Evolutionary conservation across 1,140 invertebrate species (phyloP).

Genomic region (Hesperophylax magnus): DNA sequence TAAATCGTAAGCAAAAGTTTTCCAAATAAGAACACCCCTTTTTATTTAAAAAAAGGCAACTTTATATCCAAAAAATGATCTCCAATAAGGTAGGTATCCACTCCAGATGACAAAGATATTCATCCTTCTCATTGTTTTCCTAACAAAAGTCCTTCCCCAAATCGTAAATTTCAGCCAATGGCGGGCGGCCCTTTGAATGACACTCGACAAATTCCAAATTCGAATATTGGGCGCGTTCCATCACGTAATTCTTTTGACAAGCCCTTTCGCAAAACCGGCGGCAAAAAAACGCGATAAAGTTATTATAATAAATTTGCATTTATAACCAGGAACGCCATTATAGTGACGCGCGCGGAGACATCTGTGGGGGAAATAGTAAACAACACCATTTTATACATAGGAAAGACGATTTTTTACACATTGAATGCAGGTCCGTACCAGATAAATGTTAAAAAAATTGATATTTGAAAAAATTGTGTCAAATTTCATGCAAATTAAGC

Average conservation of each 20-base stretch:
- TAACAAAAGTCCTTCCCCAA: background rate
- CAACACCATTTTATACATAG: conserved; percentile 1
- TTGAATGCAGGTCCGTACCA: background rate
- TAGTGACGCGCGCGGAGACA: conserved; percentile 11
- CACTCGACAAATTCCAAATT: conserved; percentile 2
- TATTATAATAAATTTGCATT: conserved; percentile 39
- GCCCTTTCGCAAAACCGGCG: background rate
- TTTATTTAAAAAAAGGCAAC: too few species aligned
- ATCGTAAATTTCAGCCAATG: background rate
- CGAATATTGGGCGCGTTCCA: background rate
- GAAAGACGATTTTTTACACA: conserved; percentile 11
- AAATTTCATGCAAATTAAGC: too few species aligned
- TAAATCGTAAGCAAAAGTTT: too few species aligned
- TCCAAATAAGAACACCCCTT: too few species aligned
- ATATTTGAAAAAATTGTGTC: too few species aligned
- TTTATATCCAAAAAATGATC: too few species aligned
- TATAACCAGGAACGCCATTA: conserved; percentile 10
- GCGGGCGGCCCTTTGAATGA: background rate
- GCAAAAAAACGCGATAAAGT: conserved; percentile 31
- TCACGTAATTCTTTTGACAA: conserved; percentile 11
- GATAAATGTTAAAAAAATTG: background rate
- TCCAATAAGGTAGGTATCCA: background rate
- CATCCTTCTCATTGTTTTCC: background rate
- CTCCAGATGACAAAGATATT: background rate
- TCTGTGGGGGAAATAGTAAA: conserved; percentile 30